These are phyloP conservation scores for Cnemophilus loriae DNA, from an alignment of 2,113 vertebrate species.

Conservation along the genomic window DNA sequence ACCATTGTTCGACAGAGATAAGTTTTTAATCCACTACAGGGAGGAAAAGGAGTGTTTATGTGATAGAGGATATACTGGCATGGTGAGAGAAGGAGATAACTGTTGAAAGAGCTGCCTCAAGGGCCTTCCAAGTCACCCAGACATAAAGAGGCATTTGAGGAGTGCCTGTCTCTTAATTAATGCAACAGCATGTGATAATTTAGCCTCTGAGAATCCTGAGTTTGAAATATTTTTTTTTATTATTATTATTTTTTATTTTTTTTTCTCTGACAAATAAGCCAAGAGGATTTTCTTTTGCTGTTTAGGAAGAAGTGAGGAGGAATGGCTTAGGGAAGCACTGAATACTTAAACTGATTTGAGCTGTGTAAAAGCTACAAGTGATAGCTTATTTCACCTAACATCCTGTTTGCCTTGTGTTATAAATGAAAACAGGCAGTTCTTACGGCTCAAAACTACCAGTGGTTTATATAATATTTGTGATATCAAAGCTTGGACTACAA, in stretches of 20 bases:
- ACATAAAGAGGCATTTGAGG: background rate
- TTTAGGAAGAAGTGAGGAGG: background rate
- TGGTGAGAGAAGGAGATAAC: conserved; percentile 49
- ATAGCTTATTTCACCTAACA: background rate
- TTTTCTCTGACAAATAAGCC: background rate
- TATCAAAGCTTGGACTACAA: background rate
- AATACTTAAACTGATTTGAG: background rate
- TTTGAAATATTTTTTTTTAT: background rate
- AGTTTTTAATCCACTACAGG: conserved; percentile 39
- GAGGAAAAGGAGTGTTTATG: conserved; percentile 11
- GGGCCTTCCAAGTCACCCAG: background rate
- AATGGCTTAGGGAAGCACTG: background rate
- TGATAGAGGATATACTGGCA: conserved; percentile 2
- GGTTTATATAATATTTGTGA: background rate
- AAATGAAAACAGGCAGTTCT: background rate
- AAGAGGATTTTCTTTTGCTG: background rate
- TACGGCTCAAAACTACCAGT: background rate
- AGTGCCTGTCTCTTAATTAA: conserved; percentile 20
- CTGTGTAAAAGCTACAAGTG: background rate
- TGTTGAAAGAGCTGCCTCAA: background rate
- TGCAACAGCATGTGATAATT: conserved; percentile 8
- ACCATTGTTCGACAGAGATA: conserved; percentile 20
- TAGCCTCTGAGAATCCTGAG: background rate
- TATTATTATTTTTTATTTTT: background rate
- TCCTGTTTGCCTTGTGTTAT: background rate